Conservation (phyloP, 1,140 invertebrate genomes). For the Uloborus diversus region DNA sequence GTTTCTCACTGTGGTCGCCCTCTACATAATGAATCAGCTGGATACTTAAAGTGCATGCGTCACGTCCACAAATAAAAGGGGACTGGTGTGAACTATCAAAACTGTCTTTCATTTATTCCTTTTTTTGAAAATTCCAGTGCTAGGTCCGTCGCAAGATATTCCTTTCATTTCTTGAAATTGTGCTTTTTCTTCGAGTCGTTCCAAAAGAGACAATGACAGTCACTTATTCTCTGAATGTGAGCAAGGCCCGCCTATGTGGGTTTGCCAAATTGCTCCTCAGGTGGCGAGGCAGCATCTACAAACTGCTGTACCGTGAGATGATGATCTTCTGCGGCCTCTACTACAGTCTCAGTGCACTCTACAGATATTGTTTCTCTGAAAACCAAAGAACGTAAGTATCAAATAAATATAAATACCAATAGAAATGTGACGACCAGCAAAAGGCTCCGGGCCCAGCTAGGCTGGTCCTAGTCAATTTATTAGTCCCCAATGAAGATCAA, state of each 20-base stretch:
- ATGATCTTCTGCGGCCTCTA: conserved; percentile 61
- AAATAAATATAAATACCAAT: no score
- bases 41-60: conserved; percentile 26
- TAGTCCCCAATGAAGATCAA: no score
- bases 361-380: conserved; percentile 59
- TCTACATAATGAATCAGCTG: conserved; percentile 54
- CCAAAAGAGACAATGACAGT: conserved; percentile 61
- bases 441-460: no score
- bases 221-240: conserved; percentile 63
- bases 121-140: conserved; percentile 47
- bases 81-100: conserved; percentile 3
- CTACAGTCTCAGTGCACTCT: conserved; percentile 59
- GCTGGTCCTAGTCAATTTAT: no score
- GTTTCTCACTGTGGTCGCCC: conserved; percentile 26
- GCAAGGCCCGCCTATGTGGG: conserved; percentile 61
- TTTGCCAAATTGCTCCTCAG: conserved; percentile 61
- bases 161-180: not conserved
- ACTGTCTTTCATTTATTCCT: conserved; percentile 17
- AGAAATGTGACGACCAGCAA: no score
- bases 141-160: not conserved
- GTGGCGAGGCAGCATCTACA: conserved; percentile 64
- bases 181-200: conserved; percentile 16
- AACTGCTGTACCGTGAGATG: conserved; percentile 62
- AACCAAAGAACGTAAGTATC: conserved; percentile 60
- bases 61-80: not conserved